phyloP scores from a whole-genome alignment of 2,797 vertebrate genomes.

The Chiroxiphia lanceolata region DNA sequence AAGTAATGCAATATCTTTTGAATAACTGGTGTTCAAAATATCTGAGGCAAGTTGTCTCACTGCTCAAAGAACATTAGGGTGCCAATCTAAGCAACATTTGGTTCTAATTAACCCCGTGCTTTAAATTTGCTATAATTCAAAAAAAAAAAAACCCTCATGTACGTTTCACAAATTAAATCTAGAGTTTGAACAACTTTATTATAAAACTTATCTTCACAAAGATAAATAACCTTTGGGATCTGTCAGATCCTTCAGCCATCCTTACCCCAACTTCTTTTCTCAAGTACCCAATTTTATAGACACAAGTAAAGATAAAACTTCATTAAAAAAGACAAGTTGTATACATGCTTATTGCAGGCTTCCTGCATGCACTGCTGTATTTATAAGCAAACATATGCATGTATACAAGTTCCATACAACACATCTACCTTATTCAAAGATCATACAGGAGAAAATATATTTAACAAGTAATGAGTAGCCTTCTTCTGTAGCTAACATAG shows the following conservation, averaged over 20 bases:
- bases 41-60: neutral
- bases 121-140: neutral
- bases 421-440: conserved; percentile 26
- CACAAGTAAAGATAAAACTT: neutral
- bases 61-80: neutral
- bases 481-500: conserved; percentile 17
- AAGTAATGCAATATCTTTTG: neutral
- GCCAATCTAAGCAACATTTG: conserved; percentile 2
- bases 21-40: conserved; percentile 18
- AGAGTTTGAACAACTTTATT: neutral
- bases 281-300: neutral
- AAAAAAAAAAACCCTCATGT: neutral
- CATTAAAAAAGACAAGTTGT: neutral
- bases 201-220: neutral
- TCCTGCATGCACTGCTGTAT: neutral
- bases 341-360: neutral
- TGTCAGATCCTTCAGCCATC: neutral
- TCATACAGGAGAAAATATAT: conserved; percentile 24
- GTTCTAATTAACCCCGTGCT: conserved; percentile 10
- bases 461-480: conserved; percentile 35
- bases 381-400: neutral
- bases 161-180: neutral
- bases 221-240: neutral
- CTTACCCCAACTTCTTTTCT: neutral
- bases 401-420: neutral